phyloP scores from a whole-genome alignment of 2,113 vertebrate genomes.

The Dolichallabes microphthalmus region DNA sequence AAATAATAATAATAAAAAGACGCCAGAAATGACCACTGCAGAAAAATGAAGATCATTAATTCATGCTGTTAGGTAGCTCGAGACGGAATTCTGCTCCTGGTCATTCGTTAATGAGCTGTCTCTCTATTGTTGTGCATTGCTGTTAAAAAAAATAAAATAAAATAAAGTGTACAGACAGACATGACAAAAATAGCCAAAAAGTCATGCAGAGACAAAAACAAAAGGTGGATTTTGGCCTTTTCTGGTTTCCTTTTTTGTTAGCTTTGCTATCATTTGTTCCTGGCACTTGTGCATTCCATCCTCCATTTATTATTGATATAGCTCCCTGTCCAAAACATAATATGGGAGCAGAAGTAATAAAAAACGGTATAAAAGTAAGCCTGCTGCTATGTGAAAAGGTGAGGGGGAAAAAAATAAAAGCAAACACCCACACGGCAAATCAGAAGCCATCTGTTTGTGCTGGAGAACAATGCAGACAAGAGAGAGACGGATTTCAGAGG shows the following conservation, averaged over 20 bases:
- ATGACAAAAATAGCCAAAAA: neutral
- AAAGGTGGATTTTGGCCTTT: conserved; percentile 10
- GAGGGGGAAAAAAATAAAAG: conserved; percentile 20
- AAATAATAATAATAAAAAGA: too few species aligned
- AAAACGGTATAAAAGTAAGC: conserved; percentile 41
- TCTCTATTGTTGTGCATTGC: conserved; percentile 26
- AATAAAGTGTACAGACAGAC: neutral
- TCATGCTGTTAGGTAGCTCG: conserved; percentile 26
- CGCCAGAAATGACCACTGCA: neutral
- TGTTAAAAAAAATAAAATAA: conserved; percentile 9
- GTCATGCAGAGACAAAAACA: conserved; percentile 10
- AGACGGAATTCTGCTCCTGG: conserved; percentile 3
- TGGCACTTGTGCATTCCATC: conserved; percentile 25
- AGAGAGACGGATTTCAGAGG: conserved; percentile 5
- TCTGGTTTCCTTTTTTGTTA: conserved; percentile 21
- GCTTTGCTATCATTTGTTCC: conserved; percentile 32
- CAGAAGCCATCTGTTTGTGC: conserved; percentile 50
- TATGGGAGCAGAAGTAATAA: conserved; percentile 41
- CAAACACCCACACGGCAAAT: conserved; percentile 28
- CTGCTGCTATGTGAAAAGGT: conserved; percentile 18
- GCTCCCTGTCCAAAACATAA: conserved; percentile 30
- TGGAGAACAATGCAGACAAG: conserved; percentile 58
- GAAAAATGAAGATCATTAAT: neutral
- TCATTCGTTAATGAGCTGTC: conserved; percentile 28
- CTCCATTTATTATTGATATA: conserved; percentile 43